These are phyloP conservation scores for Ganaspis sp. DNA, from an alignment of 1,140 invertebrate genomes.

Conservation along the genomic window DNA sequence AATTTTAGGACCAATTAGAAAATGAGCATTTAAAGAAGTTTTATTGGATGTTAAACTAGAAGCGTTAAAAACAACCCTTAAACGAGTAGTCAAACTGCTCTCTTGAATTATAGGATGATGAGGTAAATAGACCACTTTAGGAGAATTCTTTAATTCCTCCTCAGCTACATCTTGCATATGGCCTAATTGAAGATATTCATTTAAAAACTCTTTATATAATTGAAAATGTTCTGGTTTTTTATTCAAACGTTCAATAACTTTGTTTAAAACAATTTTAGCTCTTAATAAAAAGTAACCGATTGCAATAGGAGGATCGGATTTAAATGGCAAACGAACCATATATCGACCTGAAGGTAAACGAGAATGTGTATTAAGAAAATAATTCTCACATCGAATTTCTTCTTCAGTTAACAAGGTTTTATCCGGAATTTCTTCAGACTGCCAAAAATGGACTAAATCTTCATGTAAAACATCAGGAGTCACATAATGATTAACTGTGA, in stretches of 20 bases:
- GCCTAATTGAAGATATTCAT: too few species aligned
- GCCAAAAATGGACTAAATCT: neutral
- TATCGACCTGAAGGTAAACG: neutral
- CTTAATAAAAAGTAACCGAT: neutral
- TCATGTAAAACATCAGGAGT: neutral
- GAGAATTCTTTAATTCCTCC: neutral
- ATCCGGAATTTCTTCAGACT: neutral
- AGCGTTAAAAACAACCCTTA: neutral
- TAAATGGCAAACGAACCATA: neutral
- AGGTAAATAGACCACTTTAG: neutral
- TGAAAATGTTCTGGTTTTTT: too few species aligned
- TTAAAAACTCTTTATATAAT: too few species aligned
- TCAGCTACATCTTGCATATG: neutral
- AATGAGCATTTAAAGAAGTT: neutral
- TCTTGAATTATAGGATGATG: neutral
- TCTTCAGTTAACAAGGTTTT: neutral
- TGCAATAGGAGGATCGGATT: neutral
- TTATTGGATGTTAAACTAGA: neutral
- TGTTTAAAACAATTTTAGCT: neutral
- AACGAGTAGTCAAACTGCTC: neutral
- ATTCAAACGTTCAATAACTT: neutral
- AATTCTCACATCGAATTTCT: neutral
- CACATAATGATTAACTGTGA: neutral
- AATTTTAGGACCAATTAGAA: neutral
- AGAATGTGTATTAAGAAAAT: neutral